A percentile compares a stretch with the other conserved stretches of the same genome.
Conservation (phyloP, 1,140 invertebrate genomes). For the Drosophila suzukii region DNA sequence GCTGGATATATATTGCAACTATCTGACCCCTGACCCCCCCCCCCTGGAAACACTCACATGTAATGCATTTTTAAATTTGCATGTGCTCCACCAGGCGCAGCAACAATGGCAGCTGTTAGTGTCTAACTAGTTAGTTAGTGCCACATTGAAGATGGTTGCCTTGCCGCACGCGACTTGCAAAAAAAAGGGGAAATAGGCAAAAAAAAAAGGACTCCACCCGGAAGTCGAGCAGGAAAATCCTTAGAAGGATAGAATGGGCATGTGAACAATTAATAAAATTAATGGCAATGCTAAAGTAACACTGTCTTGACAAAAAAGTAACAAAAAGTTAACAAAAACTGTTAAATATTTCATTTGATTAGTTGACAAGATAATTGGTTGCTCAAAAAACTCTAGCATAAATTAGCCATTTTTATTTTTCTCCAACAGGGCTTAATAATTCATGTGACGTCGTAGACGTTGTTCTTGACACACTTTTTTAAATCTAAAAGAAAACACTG, state of each 20-base stretch:
- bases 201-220: not conserved
- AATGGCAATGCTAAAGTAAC: not conserved
- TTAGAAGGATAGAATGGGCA: not conserved
- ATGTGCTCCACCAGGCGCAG: slow-evolving; percentile 45
- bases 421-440: not conserved
- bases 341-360: not conserved
- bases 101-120: slow-evolving; percentile 59
- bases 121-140: slow-evolving; percentile 79
- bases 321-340: not conserved
- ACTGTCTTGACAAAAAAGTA: too few relatives aligned
- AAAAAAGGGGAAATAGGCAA: not conserved
- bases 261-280: not conserved
- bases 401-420: not conserved
- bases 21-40: slow-evolving; percentile 15
- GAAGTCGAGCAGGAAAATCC: not conserved
- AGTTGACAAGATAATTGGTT: not conserved
- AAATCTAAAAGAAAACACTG: not conserved
- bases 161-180: not conserved
- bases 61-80: slow-evolving; percentile 81
- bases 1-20: slow-evolving; percentile 19
- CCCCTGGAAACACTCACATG: slow-evolving; percentile 62
- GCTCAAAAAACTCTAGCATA: not conserved
- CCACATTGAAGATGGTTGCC: slow-evolving; percentile 38
- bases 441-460: not conserved
- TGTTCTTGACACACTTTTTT: not conserved